Conservation (phyloP, 2,888 invertebrate genomes). For the Leptinotarsa tumamoca region DNA sequence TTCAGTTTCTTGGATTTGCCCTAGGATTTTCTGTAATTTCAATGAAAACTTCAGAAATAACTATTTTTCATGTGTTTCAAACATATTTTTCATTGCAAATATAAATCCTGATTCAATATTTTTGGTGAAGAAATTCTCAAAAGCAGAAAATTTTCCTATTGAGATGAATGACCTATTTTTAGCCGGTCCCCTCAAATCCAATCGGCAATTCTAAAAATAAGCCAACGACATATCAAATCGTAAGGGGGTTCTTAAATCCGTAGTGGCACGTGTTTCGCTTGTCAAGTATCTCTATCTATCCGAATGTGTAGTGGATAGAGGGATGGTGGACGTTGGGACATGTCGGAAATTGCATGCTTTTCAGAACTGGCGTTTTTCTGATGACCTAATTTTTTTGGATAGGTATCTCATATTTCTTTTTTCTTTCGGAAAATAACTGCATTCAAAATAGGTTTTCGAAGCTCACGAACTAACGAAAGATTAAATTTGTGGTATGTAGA, state of each 20-base stretch:
- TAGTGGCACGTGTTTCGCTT: conserved; percentile 4
- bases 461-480: no score
- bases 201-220: conserved; percentile 11
- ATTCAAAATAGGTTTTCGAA: no score
- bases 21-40: no score
- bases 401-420: neutral
- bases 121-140: neutral
- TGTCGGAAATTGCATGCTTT: neutral
- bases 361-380: neutral
- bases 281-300: neutral
- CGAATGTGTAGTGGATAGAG: neutral
- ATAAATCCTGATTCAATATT: no score
- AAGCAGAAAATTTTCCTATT: neutral
- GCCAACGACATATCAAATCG: neutral
- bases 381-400: neutral
- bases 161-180: conserved; percentile 5
- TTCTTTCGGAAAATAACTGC: no score
- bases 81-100: no score
- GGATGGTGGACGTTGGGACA: neutral
- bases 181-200: conserved; percentile 2
- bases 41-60: no score
- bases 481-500: no score
- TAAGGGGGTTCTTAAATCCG: conserved; percentile 5
- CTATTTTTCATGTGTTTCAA: no score
- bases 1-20: no score